Evolutionary conservation across 2,888 invertebrate genomes (phyloP).

Genomic region (Lasioglossum marginatum): DNA sequence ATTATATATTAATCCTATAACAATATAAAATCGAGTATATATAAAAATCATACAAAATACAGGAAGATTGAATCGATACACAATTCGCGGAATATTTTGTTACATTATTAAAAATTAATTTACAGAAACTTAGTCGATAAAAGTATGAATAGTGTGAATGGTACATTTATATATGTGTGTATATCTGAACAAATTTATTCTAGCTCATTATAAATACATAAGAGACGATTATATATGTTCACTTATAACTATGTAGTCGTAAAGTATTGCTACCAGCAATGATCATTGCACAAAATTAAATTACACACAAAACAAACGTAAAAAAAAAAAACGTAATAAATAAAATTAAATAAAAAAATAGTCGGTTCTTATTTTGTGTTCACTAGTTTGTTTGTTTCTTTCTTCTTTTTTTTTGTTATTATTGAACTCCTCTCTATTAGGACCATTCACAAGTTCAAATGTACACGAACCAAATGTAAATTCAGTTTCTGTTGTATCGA

Average conservation of each 20-base stretch:
- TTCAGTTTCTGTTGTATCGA: slow-evolving; percentile 58
- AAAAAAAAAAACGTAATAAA: slow-evolving; percentile 53
- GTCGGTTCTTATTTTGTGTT: slow-evolving; percentile 39
- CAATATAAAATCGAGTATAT: slow-evolving; percentile 51
- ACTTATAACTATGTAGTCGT: slow-evolving; percentile 56
- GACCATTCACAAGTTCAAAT: slow-evolving; percentile 58
- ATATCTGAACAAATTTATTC: slow-evolving; percentile 57
- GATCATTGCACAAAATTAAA: slow-evolving; percentile 63
- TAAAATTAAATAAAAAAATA: slow-evolving; percentile 61
- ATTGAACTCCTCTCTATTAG: slow-evolving; percentile 62
- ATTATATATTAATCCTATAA: slow-evolving; percentile 37
- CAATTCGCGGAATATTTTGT: slow-evolving; percentile 37
- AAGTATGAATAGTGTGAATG: slow-evolving; percentile 50
- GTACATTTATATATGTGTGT: slow-evolving; percentile 17
- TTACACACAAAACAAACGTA: slow-evolving; percentile 48
- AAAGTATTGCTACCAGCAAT: slow-evolving; percentile 64
- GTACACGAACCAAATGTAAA: slow-evolving; percentile 60
- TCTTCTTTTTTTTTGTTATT: slow-evolving; percentile 24
- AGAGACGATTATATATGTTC: slow-evolving; percentile 54
- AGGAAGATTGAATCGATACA: slow-evolving; percentile 49
- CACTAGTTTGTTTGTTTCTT: slow-evolving; percentile 33
- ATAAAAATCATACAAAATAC: slow-evolving; percentile 68
- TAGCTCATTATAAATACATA: slow-evolving; percentile 52
- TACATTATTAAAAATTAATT: slow-evolving; percentile 54
- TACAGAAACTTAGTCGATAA: slow-evolving; percentile 50